phyloP scores from a whole-genome alignment of 2,113 vertebrate genomes.

The Toxotes chatareus region DNA sequence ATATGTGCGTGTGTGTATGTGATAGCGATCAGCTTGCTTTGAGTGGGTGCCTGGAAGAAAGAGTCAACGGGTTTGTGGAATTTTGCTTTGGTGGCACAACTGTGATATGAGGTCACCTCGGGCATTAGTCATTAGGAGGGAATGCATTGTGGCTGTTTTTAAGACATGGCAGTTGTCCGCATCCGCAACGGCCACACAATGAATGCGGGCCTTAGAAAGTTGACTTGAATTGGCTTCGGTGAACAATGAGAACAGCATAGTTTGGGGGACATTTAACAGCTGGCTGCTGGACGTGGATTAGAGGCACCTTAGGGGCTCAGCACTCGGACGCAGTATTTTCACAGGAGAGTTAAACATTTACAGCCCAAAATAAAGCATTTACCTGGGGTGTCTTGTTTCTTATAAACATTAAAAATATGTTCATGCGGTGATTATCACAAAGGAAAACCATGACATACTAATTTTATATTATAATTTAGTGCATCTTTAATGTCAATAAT shows the following conservation, averaged over 20 bases:
- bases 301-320: slow-evolving; percentile 78
- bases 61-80: slow-evolving; percentile 80
- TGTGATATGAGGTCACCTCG: slow-evolving; percentile 84
- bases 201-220: slow-evolving; percentile 85
- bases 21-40: slow-evolving; percentile 59
- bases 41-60: slow-evolving; percentile 80
- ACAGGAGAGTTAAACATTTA: slow-evolving; percentile 43
- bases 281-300: slow-evolving; percentile 80
- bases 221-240: slow-evolving; percentile 83
- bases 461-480: slow-evolving; percentile 67
- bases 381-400: slow-evolving; percentile 22
- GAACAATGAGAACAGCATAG: slow-evolving; percentile 81
- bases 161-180: slow-evolving; percentile 82
- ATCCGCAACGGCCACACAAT: slow-evolving; percentile 76
- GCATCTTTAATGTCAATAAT: slow-evolving; percentile 75
- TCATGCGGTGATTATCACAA: not conserved
- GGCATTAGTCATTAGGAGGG: slow-evolving; percentile 83
- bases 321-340: slow-evolving; percentile 41
- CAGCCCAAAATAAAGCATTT: slow-evolving; percentile 34
- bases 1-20: slow-evolving; percentile 13
- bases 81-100: slow-evolving; percentile 85
- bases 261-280: slow-evolving; percentile 76
- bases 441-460: not conserved
- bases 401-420: slow-evolving; percentile 15
- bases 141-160: slow-evolving; percentile 87